These are phyloP conservation scores for Odontocerum albicorne DNA, from an alignment of 2,888 invertebrate species.

Conservation along the genomic window DNA sequence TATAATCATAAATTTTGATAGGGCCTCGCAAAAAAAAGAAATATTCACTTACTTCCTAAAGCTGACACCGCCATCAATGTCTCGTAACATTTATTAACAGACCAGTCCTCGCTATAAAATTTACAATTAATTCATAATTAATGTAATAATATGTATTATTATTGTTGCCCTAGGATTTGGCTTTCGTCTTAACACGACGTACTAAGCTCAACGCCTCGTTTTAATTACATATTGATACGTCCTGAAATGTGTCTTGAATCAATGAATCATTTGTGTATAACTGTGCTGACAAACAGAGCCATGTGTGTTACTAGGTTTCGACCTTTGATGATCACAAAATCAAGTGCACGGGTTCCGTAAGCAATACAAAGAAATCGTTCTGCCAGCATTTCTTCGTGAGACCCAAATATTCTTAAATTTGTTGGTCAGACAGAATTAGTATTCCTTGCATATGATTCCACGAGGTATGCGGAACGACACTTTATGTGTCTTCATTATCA, in stretches of 20 bases:
- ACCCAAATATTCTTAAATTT: slow-evolving; percentile 19
- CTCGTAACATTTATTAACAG: too few relatives aligned
- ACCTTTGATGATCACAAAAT: slow-evolving; percentile 19
- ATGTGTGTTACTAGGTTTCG: slow-evolving; percentile 27
- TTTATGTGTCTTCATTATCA: slow-evolving; percentile 18
- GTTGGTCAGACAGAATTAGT: slow-evolving; percentile 25
- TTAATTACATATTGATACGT: not conserved
- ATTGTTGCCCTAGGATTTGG: too few relatives aligned
- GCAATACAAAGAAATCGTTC: slow-evolving; percentile 4
- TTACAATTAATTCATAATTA: too few relatives aligned
- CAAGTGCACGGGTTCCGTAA: slow-evolving; percentile 16
- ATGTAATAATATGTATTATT: too few relatives aligned
- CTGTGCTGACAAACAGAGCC: not conserved
- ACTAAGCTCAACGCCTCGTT: not conserved
- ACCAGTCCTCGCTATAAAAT: too few relatives aligned
- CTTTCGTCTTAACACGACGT: not conserved
- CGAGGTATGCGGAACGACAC: slow-evolving; percentile 21
- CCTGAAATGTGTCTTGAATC: slow-evolving; percentile 13
- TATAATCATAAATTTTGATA: too few relatives aligned
- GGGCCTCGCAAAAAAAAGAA: too few relatives aligned
- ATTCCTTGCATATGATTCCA: slow-evolving; percentile 20
- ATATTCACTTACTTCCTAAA: too few relatives aligned
- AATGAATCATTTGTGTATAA: slow-evolving; percentile 18
- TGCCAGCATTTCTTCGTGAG: slow-evolving; percentile 2
- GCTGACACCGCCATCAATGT: too few relatives aligned